Conservation (phyloP, 1,140 invertebrate species). For the Bicyclus anynana region DNA sequence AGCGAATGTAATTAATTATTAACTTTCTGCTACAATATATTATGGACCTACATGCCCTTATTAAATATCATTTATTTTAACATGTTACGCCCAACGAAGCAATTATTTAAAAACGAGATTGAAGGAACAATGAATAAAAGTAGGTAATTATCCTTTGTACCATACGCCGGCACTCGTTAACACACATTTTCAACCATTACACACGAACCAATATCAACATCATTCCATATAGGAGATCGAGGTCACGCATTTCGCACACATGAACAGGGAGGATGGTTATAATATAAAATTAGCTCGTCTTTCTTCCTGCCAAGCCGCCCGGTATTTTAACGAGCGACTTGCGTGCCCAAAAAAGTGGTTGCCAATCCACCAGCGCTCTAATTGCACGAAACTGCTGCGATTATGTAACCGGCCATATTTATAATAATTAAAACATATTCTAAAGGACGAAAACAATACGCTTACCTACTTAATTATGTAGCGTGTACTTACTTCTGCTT, state of each 20-base stretch:
- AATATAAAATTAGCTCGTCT: conserved; percentile 62
- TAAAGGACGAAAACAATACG: background rate
- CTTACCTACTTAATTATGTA: background rate
- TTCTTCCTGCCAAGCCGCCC: conserved; percentile 43
- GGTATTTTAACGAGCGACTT: conserved; percentile 67
- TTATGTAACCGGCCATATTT: conserved; percentile 26
- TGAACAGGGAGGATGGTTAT: conserved; percentile 56
- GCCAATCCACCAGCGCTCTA: conserved; percentile 44
- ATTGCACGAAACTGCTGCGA: conserved; percentile 46
- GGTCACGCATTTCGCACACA: conserved; percentile 52
- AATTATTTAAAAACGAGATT: background rate
- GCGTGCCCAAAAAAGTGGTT: conserved; percentile 47
- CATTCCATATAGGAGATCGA: conserved; percentile 55
- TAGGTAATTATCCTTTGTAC: conserved; percentile 14
- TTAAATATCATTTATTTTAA: background rate
- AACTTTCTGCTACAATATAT: background rate
- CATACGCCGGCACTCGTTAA: conserved; percentile 35
- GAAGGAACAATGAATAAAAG: conserved; percentile 9
- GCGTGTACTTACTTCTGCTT: no score
- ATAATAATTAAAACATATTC: conserved; percentile 22
- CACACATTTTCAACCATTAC: conserved; percentile 39
- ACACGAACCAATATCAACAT: conserved; percentile 37
- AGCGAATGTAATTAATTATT: no score
- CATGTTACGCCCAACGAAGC: background rate
- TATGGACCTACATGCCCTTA: background rate